Base-by-base conservation (phyloP, 2,113 vertebrate genomes). In the Xiphias gladius region DNA sequence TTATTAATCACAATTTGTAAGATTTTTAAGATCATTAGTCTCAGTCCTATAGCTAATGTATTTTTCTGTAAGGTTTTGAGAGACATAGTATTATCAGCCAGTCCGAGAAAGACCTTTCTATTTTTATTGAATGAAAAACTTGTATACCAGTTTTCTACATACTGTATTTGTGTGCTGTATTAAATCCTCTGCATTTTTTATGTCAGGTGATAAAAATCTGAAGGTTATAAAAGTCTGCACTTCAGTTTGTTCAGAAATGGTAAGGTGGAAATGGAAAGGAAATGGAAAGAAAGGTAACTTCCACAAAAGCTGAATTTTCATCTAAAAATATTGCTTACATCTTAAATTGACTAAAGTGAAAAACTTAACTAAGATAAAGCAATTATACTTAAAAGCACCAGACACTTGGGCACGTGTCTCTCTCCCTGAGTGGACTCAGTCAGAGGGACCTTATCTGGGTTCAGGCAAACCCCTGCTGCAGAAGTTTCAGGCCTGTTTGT, bases 391-490 rank as follows among this genome's bases (percentile, higher is more conserved):
- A 2, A 72, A 48, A 43, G 46, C 35, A 24, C 26, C 7, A 0
- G 20, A n/a, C 64, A 48, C 20, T 59, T 59, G 39, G 61, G 50
- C 64, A 54, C 19, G 10, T 50, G 10, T 57, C 22, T 46, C 22
- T 76, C 14, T 69, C 14, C 46, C 35, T 82, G 7, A 59, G 24
- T 2, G 35, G 48, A 39, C 39, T n/a, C 17, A 11, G 64, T 74
- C 67, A 66, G 52, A 46, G 37, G 59, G 41, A 55, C 62, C 63
- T 72, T 64, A 76, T 70, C 26, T 6, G 71, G 54, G 58, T 54
- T 72, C 12, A 72, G 75, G 84, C 70, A 80, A 81, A 32, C 26
- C 48, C 74, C 82, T 59, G 72, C 77, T 80, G 81, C 76, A 75
- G 63, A 19, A 63, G 52, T 54, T 81, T 63, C 66, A 66, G 79